These are phyloP conservation scores for Drosophila tani DNA, from an alignment of 1,140 invertebrate genomes.

Conservation along the genomic window DNA sequence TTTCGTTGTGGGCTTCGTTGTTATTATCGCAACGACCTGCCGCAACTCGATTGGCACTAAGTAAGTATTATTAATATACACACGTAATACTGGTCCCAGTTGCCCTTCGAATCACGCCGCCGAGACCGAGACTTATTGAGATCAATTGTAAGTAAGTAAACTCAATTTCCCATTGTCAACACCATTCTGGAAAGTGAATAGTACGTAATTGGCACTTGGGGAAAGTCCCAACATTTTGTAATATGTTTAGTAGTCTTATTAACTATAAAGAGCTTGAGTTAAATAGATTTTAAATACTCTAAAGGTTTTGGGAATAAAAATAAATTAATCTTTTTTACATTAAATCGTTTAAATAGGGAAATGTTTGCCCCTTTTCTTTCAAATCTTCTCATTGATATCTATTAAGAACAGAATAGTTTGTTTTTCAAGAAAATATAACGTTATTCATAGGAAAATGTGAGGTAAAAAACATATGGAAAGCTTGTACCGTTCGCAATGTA, in stretches of 20 bases:
- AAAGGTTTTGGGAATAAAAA: too few relatives aligned
- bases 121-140: slow-evolving; percentile 4
- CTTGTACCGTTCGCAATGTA: too few relatives aligned
- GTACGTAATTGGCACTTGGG: background rate
- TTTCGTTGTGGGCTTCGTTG: slow-evolving; percentile 3
- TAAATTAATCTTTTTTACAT: too few relatives aligned
- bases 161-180: slow-evolving; percentile 7
- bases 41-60: slow-evolving; percentile 25
- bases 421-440: too few relatives aligned
- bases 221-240: too few relatives aligned
- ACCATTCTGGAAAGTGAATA: background rate
- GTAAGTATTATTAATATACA: background rate
- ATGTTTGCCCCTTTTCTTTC: too few relatives aligned
- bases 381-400: too few relatives aligned
- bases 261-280: background rate
- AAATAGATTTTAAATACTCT: background rate
- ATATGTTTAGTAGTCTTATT: background rate
- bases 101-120: slow-evolving; percentile 15
- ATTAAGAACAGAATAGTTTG: too few relatives aligned
- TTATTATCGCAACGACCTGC: slow-evolving; percentile 41
- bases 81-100: slow-evolving; percentile 20
- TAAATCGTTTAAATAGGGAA: too few relatives aligned
- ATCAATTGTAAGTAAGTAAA: slow-evolving; percentile 16
- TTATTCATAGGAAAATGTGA: too few relatives aligned
- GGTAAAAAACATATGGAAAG: too few relatives aligned